Percentiles rank a stretch among this genome's conserved stretches.
Conservation (phyloP, 2,888 invertebrate species). For the Leptinotarsa rubiginosa region DNA sequence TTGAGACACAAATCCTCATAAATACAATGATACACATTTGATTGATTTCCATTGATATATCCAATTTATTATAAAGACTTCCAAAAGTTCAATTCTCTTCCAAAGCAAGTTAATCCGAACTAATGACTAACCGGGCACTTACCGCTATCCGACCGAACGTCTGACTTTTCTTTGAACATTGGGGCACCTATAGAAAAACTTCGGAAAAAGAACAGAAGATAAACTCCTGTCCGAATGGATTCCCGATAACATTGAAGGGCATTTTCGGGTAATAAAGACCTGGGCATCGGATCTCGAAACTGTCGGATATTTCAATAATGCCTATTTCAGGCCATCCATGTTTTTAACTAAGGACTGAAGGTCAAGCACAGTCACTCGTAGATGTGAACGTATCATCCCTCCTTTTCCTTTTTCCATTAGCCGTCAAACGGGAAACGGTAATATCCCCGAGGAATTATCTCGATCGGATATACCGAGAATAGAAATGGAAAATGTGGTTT, state of each 20-base stretch:
- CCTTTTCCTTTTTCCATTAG: not conserved
- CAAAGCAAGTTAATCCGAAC: not conserved
- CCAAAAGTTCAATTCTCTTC: no score
- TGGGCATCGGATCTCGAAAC: not conserved
- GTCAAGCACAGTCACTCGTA: not conserved
- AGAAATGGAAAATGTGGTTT: not conserved
- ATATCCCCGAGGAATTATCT: not conserved
- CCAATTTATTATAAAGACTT: no score
- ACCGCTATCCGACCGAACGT: not conserved
- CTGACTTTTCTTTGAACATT: not conserved
- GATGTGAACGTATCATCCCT: not conserved
- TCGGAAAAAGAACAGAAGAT: not conserved
- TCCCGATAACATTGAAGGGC: not conserved
- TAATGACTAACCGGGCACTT: not conserved
- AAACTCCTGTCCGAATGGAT: not conserved
- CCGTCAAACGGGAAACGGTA: not conserved
- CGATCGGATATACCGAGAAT: not conserved
- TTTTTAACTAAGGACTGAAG: not conserved
- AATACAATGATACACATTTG: no score
- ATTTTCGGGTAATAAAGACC: slow-evolving; percentile 1
- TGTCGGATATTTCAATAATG: slow-evolving; percentile 1
- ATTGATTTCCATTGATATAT: no score
- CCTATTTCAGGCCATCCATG: not conserved
- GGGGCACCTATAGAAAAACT: not conserved
- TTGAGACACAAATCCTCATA: no score